Percentiles rank a stretch among this genome's conserved stretches.
phyloP scores from a whole-genome alignment of 2,888 invertebrate genomes.

The Lithophane leautieri region DNA sequence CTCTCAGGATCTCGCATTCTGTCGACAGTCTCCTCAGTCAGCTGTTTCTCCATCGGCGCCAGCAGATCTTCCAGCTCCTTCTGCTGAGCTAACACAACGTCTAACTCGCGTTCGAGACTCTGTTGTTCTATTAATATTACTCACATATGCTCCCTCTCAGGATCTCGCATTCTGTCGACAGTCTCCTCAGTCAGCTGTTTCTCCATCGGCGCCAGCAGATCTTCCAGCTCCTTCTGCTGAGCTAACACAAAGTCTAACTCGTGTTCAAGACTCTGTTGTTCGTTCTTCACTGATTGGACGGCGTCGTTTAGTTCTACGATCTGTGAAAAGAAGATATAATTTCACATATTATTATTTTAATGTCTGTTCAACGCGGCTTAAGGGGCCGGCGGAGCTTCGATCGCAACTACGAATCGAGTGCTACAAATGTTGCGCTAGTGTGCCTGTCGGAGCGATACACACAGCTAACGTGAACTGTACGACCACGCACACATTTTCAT shows the following conservation, averaged over 20 bases:
- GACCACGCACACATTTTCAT: no score
- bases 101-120: no score
- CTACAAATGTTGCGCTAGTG: no score
- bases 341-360: no score
- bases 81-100: constrained; percentile 95
- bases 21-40: constrained; percentile 91
- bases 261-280: constrained; percentile 97
- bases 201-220: constrained; percentile 93
- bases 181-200: constrained; percentile 93
- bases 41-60: constrained; percentile 93
- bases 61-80: constrained; percentile 97
- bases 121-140: no score
- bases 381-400: no score
- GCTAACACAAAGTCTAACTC: constrained; percentile 98
- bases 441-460: no score
- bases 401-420: no score
- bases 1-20: constrained; percentile 92
- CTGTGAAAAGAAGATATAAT: constrained; percentile 79
- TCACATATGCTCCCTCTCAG: constrained; percentile 81
- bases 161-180: constrained; percentile 92
- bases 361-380: no score
- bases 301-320: constrained; percentile 96
- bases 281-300: constrained; percentile 96
- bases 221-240: constrained; percentile 98
- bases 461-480: no score